Conservation (phyloP, 2,888 invertebrate genomes). For the Ophion ventricosus region DNA sequence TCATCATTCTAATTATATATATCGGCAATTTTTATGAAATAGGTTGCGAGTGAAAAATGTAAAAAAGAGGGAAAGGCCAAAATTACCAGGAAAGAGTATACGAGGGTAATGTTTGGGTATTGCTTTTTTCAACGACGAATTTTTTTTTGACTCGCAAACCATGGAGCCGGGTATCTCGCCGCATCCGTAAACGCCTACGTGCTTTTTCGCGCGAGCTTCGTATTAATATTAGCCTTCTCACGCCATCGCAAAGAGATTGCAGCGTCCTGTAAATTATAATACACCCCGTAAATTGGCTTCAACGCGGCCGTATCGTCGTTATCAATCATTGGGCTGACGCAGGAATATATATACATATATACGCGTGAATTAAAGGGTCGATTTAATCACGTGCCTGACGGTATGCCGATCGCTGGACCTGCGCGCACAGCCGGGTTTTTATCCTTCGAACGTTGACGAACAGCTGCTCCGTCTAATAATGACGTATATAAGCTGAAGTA, state of each 20-base stretch:
- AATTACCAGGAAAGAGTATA: too few relatives aligned
- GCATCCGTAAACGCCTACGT: not conserved
- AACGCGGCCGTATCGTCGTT: conserved; percentile 34
- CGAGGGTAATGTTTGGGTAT: not conserved
- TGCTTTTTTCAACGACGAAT: not conserved
- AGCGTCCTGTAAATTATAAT: conserved; percentile 63
- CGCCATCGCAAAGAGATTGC: conserved; percentile 58
- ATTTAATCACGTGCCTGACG: conserved; percentile 23
- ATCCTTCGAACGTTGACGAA: conserved; percentile 52
- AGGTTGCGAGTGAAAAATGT: too few relatives aligned
- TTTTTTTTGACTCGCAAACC: not conserved
- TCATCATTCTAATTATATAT: not conserved
- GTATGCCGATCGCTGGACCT: conserved; percentile 7
- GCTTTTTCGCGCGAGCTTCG: conserved; percentile 33
- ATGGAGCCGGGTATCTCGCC: not conserved
- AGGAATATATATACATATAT: not conserved
- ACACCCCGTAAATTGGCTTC: conserved; percentile 59
- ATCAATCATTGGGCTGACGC: conserved; percentile 14
- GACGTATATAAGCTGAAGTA: conserved; percentile 30
- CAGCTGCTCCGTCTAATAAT: conserved; percentile 53
- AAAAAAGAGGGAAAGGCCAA: too few relatives aligned
- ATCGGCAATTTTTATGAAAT: too few relatives aligned
- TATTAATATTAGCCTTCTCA: conserved; percentile 60
- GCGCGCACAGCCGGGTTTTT: not conserved
- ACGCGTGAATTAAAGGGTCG: not conserved